Conservation (phyloP, 2,888 invertebrate genomes). For the Aproaerema taeniolella region DNA sequence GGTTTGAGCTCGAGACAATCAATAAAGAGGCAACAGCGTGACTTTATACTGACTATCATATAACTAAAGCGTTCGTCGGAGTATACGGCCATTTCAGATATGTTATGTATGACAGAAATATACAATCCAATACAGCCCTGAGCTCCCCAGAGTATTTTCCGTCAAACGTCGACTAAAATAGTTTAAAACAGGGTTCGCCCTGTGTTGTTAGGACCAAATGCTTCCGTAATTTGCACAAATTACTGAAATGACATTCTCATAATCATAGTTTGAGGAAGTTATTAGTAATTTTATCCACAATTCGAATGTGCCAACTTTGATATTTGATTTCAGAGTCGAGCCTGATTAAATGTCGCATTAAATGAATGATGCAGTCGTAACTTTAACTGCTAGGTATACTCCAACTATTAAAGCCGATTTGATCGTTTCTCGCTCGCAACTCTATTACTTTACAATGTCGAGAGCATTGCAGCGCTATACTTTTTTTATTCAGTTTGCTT, state of each 20-base stretch:
- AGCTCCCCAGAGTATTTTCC: no score
- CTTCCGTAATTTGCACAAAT: no score
- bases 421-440: slow-evolving; percentile 11
- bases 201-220: no score
- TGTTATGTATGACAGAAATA: no score
- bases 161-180: no score
- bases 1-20: no score
- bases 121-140: no score
- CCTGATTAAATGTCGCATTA: slow-evolving; percentile 11
- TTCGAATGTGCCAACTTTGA: slow-evolving; percentile 3
- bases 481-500: slow-evolving; percentile 11
- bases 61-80: no score
- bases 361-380: slow-evolving; percentile 9
- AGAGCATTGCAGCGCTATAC: slow-evolving; percentile 4
- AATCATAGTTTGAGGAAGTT: slow-evolving; percentile 5
- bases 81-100: no score
- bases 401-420: slow-evolving; percentile 9
- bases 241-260: not conserved
- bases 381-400: slow-evolving; percentile 1
- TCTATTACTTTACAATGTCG: slow-evolving; percentile 12
- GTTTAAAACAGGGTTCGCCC: no score
- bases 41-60: no score
- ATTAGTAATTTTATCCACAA: not conserved
- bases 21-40: no score
- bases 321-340: slow-evolving; percentile 4